Conservation (phyloP, 2,888 invertebrate genomes). For the Drosophila dives region DNA sequence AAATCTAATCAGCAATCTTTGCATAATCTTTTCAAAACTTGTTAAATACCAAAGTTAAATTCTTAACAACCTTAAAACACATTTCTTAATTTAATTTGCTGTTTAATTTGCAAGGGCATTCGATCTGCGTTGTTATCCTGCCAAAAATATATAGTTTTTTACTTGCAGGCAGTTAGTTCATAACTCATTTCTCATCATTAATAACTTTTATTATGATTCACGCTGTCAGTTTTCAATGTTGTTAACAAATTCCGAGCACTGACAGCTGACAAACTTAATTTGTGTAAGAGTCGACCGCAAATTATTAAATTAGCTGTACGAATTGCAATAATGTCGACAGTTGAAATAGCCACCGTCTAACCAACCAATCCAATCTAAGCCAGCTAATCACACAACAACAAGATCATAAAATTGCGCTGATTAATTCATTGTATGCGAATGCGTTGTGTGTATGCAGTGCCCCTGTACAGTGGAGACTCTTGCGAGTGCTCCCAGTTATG, state of each 20-base stretch:
- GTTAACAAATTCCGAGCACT: conserved; percentile 83
- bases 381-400: conserved; percentile 36
- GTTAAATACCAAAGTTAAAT: not conserved
- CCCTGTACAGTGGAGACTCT: conserved; percentile 50
- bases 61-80: not conserved
- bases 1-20: not conserved
- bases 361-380: conserved; percentile 4
- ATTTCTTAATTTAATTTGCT: not conserved
- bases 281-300: conserved; percentile 62
- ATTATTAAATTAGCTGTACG: conserved; percentile 77
- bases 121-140: conserved; percentile 12
- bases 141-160: not conserved
- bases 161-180: conserved; percentile 53
- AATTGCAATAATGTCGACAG: conserved; percentile 65
- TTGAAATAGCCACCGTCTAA: conserved; percentile 1
- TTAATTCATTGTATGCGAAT: conserved; percentile 75
- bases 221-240: conserved; percentile 83
- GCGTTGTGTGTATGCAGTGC: conserved; percentile 41
- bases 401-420: conserved; percentile 65
- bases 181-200: conserved; percentile 81
- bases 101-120: conserved; percentile 20
- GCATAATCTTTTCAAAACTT: not conserved
- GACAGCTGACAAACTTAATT: conserved; percentile 84
- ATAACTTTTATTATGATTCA: conserved; percentile 82
- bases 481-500: conserved; percentile 44